Evolutionary conservation across 2,797 vertebrate genomes (phyloP).

Genomic region (Gallinago nigripennis): DNA sequence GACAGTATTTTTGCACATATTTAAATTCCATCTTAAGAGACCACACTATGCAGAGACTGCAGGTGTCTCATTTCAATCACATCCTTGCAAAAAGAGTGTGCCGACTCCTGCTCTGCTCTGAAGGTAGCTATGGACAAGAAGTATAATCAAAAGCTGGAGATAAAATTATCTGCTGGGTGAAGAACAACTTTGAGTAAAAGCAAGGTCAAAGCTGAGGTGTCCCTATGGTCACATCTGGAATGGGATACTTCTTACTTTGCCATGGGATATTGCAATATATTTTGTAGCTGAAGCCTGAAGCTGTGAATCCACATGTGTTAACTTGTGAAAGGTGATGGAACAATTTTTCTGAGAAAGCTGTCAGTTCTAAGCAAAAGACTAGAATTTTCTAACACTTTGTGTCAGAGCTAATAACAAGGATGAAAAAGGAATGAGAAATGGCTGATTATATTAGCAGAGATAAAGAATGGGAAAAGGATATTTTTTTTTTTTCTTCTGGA

Average conservation of each 20-base stretch:
- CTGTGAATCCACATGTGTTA: not conserved
- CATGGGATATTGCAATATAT: not conserved
- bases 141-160: not conserved
- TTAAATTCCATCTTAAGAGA: constrained; percentile 2
- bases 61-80: constrained; percentile 3
- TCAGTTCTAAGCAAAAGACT: not conserved
- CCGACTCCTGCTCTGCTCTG: not conserved
- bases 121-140: not conserved
- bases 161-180: not conserved
- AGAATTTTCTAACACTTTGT: not conserved
- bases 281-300: not conserved
- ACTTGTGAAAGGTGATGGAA: not conserved
- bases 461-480: not conserved
- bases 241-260: not conserved
- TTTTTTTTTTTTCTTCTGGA: not conserved
- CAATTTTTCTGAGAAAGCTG: not conserved
- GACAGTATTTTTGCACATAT: not conserved
- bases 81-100: not conserved
- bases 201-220: not conserved
- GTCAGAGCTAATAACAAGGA: not conserved
- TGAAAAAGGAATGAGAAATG: not conserved
- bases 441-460: not conserved
- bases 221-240: not conserved
- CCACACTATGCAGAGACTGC: not conserved
- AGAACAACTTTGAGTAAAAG: not conserved